phyloP scores from a whole-genome alignment of 2,888 invertebrate genomes.

The Eudasyphora cyanicolor region DNA sequence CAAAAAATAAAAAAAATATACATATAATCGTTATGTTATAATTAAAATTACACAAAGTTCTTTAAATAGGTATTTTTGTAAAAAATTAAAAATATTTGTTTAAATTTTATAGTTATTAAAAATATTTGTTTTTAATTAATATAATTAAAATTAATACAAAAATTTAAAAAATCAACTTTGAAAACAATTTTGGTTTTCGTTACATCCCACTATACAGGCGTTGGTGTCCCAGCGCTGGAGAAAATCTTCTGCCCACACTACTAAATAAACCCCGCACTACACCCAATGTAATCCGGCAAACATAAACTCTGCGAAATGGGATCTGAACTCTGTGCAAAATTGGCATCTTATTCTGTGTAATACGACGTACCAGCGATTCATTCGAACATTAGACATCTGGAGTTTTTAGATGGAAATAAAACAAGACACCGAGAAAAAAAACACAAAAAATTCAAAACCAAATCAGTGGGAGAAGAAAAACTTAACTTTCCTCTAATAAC shows the following conservation, averaged over 20 bases:
- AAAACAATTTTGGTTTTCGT: too few relatives aligned
- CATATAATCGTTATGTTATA: too few relatives aligned
- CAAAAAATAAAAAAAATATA: too few relatives aligned
- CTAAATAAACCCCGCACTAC: background rate
- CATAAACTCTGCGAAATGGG: background rate
- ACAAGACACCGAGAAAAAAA: background rate
- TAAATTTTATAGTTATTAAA: too few relatives aligned
- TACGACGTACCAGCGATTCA: background rate
- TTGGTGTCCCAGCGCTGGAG: background rate
- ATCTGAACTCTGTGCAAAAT: too few relatives aligned
- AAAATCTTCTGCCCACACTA: slow-evolving; percentile 1
- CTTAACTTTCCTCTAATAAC: background rate
- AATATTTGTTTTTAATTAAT: too few relatives aligned
- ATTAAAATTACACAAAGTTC: too few relatives aligned
- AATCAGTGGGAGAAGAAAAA: background rate
- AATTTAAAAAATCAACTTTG: background rate
- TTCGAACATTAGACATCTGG: slow-evolving; percentile 1
- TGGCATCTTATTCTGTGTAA: too few relatives aligned
- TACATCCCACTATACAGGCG: background rate
- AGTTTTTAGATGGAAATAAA: background rate
- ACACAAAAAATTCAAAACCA: background rate
- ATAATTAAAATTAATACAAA: too few relatives aligned
- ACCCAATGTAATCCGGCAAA: background rate
- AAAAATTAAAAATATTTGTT: too few relatives aligned
- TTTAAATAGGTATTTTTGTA: too few relatives aligned